phyloP scores from a whole-genome alignment of 2,113 vertebrate genomes.

The Chlamydotis undulata region DNA sequence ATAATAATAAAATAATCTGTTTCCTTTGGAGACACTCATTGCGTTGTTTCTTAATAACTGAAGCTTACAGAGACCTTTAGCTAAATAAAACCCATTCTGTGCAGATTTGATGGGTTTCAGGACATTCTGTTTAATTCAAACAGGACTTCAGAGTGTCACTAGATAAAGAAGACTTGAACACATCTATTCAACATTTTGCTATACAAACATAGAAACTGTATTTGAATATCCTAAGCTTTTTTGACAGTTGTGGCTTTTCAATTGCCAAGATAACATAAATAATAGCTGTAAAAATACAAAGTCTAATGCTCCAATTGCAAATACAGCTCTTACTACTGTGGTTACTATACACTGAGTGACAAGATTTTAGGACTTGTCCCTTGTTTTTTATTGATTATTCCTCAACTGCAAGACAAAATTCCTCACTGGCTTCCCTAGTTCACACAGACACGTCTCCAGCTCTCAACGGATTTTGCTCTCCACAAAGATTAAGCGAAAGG shows the following conservation, averaged over 20 bases:
- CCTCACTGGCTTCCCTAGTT: background rate
- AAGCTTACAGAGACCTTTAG: background rate
- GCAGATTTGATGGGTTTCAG: background rate
- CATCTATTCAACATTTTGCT: background rate
- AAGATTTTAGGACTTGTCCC: background rate
- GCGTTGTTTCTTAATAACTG: background rate
- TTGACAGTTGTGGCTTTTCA: background rate
- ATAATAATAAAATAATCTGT: background rate
- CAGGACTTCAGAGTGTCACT: background rate
- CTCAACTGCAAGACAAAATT: background rate
- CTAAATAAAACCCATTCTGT: background rate
- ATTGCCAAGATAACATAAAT: background rate
- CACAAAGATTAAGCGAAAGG: background rate
- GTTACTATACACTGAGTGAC: background rate
- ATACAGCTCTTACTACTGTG: background rate
- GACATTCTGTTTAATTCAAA: background rate
- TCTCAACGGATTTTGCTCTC: background rate
- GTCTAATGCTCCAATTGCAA: background rate
- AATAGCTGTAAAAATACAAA: background rate
- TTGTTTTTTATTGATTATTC: background rate
- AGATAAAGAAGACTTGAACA: background rate
- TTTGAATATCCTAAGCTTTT: background rate
- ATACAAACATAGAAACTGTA: background rate
- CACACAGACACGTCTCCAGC: fast-evolving
- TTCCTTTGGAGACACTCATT: background rate